A percentile compares a stretch with the other conserved stretches of the same genome.
Evolutionary conservation across 2,888 invertebrate genomes (phyloP).

Genomic region (Zonitis immaculata): DNA sequence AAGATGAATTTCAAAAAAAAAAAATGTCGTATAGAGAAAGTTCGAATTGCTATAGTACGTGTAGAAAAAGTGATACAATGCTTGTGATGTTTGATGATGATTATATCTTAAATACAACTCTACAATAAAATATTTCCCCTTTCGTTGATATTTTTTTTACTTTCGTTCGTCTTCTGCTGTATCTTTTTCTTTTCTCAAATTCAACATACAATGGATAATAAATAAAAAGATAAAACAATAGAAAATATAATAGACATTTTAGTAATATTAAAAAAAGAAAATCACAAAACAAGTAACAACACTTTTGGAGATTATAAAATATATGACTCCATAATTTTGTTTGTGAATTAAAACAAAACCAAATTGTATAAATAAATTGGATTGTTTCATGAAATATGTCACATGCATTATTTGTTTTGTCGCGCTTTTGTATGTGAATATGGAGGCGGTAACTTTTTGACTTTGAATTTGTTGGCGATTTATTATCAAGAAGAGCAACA

Average conservation of each 20-base stretch:
- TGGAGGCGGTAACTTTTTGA: not conserved
- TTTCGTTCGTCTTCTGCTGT: no score
- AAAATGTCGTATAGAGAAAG: not conserved
- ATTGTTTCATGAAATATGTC: not conserved
- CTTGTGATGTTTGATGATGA: not conserved
- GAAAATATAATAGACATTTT: not conserved
- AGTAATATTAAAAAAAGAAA: not conserved
- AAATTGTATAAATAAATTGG: not conserved
- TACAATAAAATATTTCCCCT: not conserved
- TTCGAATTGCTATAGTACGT: not conserved
- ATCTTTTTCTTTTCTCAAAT: not conserved
- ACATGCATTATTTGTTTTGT: not conserved
- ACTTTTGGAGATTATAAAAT: no score
- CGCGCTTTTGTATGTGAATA: not conserved
- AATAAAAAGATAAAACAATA: constrained; percentile 1
- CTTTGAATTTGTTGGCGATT: not conserved
- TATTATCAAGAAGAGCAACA: not conserved
- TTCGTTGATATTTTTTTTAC: not conserved
- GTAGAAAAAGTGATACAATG: not conserved
- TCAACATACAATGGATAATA: not conserved
- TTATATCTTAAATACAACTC: not conserved
- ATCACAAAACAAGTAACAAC: not conserved
- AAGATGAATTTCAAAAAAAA: no score
- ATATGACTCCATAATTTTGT: no score
- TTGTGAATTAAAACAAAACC: not conserved